Evolutionary conservation across 2,113 vertebrate species (phyloP), one percentile per base, ranked within the genome.

Genomic region (Otis tarda): DNA sequence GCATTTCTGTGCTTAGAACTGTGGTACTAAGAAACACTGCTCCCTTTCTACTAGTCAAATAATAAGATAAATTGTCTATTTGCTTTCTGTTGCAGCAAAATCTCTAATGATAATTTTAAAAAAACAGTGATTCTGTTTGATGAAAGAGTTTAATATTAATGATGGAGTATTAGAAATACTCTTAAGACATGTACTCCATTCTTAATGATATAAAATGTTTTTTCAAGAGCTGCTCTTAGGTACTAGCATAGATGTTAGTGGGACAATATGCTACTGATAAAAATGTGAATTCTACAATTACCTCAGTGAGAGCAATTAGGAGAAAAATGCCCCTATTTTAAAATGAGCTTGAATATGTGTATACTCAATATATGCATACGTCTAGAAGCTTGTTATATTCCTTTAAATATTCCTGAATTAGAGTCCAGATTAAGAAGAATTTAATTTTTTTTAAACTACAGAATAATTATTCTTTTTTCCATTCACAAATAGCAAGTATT

Each of bases 281-380:
- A 67, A 77, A 57, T 18, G 20, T 30, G 19, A 71, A 57, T 81
- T 65, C 27, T 82, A 5, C 0, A 0, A 12, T 67, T 73, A 57
- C 11, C 28, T 52, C 37, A 68, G 8, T 82, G 41, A 63, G 22
- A 68, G 21, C 17, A 43, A 20, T 37, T 59, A 70, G 25, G 13
- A 35, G 11, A 87, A 76, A 53, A 82, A 67, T n/a, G 7, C 14
- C 8, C 2, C 4, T 67, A 1, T 67, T 90, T 82, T 84, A 25
- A 63, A 83, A 39, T n/a, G 20, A 60, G 16, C 25, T 39, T 64
- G 39, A n/a, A 7, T 70, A 15, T 63, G 4, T 87, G 9, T 83
- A 12, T 81, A 18, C 16, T 55, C 7, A 35, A 33, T n/a, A 10
- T 49, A 37, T 37, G 0, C 6, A 0, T 33, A 68, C 39, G 6